These are phyloP conservation scores for Drosophila cognata DNA, from an alignment of 2,888 invertebrate species.

Conservation along the genomic window DNA sequence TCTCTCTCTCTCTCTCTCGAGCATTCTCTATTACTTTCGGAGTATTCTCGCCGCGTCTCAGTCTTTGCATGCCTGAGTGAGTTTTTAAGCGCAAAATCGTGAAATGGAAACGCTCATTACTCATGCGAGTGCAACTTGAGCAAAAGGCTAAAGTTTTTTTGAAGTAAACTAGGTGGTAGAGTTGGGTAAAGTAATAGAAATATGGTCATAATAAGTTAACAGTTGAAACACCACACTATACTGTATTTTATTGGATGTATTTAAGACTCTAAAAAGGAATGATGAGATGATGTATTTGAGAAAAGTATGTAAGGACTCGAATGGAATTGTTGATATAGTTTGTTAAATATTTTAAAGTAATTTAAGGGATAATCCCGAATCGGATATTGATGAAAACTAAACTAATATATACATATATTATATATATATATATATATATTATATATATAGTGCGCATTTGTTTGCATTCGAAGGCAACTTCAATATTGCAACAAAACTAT, in stretches of 20 bases:
- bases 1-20: background rate
- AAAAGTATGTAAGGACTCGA: background rate
- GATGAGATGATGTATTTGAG: too few relatives aligned
- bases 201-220: slow-evolving; percentile 15
- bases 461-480: background rate
- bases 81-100: slow-evolving; percentile 58
- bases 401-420: too few relatives aligned
- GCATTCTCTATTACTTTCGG: background rate
- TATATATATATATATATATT: too few relatives aligned
- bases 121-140: slow-evolving; percentile 55
- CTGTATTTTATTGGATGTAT: background rate
- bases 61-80: slow-evolving; percentile 46
- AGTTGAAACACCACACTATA: slow-evolving; percentile 5
- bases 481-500: background rate
- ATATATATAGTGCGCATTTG: too few relatives aligned
- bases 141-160: slow-evolving; percentile 49
- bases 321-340: background rate
- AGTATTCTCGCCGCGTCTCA: background rate
- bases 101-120: slow-evolving; percentile 66
- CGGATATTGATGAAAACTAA: background rate
- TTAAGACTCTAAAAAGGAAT: background rate
- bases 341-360: background rate
- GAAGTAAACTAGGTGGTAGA: slow-evolving; percentile 42
- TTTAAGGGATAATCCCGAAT: background rate
- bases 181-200: slow-evolving; percentile 18